Percentiles rank a stretch among this genome's conserved stretches.
Evolutionary conservation across 2,113 vertebrate species (phyloP).

Genomic region (Morone saxatilis): DNA sequence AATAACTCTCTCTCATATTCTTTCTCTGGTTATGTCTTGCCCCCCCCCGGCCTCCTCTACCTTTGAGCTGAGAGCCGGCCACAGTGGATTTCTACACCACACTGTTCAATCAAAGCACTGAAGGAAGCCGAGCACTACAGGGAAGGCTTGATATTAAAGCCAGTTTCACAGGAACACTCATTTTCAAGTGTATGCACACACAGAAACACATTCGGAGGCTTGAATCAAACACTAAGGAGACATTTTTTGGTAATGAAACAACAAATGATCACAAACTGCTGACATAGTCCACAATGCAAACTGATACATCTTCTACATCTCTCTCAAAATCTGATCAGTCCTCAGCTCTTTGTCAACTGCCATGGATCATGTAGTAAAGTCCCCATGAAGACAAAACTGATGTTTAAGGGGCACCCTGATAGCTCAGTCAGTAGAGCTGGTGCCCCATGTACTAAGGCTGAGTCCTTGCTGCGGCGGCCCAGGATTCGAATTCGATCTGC

Average conservation of each 20-base stretch:
- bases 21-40: slow-evolving; percentile 24
- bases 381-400: no score
- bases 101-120: slow-evolving; percentile 59
- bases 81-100: slow-evolving; percentile 51
- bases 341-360: neutral
- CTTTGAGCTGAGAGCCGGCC: slow-evolving; percentile 18
- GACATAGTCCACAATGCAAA: neutral
- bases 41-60: slow-evolving; percentile 9
- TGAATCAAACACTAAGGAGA: neutral
- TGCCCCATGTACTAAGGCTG: no score
- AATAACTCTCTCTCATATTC: slow-evolving; percentile 51
- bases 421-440: no score
- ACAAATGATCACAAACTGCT: neutral
- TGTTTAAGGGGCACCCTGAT: no score
- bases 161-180: slow-evolving; percentile 45
- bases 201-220: neutral
- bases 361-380: neutral
- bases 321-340: neutral
- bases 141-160: slow-evolving; percentile 58
- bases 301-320: neutral
- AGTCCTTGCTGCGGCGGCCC: no score
- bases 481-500: no score
- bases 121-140: slow-evolving; percentile 37
- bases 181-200: neutral
- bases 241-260: neutral